Evolutionary conservation across 2,113 vertebrate species (phyloP), one percentile per base, ranked within the genome.

Genomic region (Meleagris gallopavo): DNA sequence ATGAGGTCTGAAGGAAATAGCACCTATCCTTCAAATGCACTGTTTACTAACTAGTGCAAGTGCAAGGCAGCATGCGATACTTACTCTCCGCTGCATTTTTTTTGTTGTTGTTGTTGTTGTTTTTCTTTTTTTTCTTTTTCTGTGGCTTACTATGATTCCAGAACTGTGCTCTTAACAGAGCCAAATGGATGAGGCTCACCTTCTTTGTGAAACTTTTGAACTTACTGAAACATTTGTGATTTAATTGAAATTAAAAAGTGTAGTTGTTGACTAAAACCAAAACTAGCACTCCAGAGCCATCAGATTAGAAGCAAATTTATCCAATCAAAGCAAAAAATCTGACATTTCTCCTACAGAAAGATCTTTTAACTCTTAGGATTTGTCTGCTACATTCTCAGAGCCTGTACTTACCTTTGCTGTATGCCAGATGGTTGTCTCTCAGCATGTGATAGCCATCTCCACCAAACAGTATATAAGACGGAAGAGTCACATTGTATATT

Each of bases 361-460:
- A 21, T 27, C 19, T 55, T 83, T 10, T 7, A 43, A n/a, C 13
- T 76, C 73, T 5, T 8, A n/a, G 16, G 22, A 55, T 38, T 10
- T 64, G 19, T 43, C 38, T 64, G 57, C 45, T 70, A 14, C 43
- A 10, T 25, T 73, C 3, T 10, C 52, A 41, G 30, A 34, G 20
- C 41, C 72, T 16, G 4, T 48, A 29, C 97, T 98, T 97, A 99
- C 99, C 99, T 64, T 98, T 99, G 88, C 97, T 97, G 62, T 99
- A 98, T 41, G 98, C 99, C 52, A 98, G 84, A 11, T 86, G 96
- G 91, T 98, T 97, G 1, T 98, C 70, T 76, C 91, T 97, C 76
- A 99, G 98, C 98, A 99, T 98, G 6, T 65, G 41, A 93, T 97
- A 99, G 5, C 98, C 98, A 46, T 99, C 99, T 54, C 99, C 99